Evolutionary conservation across 2,797 vertebrate genomes (phyloP).

Genomic region (Decapterus maruadsi): DNA sequence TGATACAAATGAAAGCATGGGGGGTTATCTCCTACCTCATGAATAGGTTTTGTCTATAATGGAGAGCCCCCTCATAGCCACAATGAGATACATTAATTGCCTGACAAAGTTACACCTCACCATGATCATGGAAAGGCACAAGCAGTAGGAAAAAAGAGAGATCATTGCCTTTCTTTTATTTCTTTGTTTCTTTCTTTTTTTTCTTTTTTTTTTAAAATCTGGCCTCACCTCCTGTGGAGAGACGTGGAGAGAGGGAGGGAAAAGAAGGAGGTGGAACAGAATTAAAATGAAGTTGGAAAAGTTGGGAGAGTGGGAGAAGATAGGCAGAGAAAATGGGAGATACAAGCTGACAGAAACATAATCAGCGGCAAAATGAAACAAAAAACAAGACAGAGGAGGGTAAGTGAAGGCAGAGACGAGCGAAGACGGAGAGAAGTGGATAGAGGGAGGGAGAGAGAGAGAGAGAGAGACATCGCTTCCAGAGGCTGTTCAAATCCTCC

Average conservation of each 20-base stretch:
- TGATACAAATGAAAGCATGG: slow-evolving; percentile 69
- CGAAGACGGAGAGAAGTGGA: background rate
- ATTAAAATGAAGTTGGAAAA: slow-evolving; percentile 65
- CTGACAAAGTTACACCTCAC: slow-evolving; percentile 48
- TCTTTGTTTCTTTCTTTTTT: slow-evolving; percentile 24
- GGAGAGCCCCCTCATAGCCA: slow-evolving; percentile 58
- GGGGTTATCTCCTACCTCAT: slow-evolving; percentile 68
- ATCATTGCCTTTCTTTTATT: slow-evolving; percentile 33
- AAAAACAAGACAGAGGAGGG: slow-evolving; percentile 41
- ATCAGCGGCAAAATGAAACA: slow-evolving; percentile 54
- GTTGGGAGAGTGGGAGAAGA: slow-evolving; percentile 32
- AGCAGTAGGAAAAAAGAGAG: slow-evolving; percentile 33
- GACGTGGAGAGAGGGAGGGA: background rate
- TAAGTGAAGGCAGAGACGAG: slow-evolving; percentile 25
- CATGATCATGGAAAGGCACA: slow-evolving; percentile 46
- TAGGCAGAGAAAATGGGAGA: slow-evolving; percentile 36
- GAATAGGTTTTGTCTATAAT: slow-evolving; percentile 77
- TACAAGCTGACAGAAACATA: slow-evolving; percentile 45
- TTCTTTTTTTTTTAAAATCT: no score
- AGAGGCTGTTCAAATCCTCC: slow-evolving; percentile 50
- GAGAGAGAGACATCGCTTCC: slow-evolving; percentile 9
- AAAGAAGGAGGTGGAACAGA: slow-evolving; percentile 29
- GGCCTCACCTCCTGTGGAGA: slow-evolving; percentile 59
- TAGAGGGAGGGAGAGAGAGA: slow-evolving; percentile 20
- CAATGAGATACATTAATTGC: slow-evolving; percentile 62